A percentile compares a stretch with the other conserved stretches of the same genome.
Evolutionary conservation across 2,888 invertebrate genomes (phyloP).

Genomic region (Stenodera caucasica): DNA sequence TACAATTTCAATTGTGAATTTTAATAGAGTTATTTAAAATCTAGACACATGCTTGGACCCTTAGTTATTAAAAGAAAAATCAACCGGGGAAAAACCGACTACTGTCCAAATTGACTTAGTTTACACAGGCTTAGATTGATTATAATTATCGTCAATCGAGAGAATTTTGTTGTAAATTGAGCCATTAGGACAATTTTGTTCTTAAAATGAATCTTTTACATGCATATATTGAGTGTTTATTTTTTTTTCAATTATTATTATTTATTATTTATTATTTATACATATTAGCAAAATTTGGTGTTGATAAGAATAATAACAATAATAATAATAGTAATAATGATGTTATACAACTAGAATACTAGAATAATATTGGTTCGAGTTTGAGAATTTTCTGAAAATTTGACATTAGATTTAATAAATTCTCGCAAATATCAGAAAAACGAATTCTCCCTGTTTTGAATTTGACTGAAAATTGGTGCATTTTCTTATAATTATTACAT

Average conservation of each 20-base stretch:
- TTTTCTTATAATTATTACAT: no score
- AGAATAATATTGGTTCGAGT: constrained; percentile 4
- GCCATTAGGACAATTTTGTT: no score
- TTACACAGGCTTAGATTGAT: no score
- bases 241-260: no score
- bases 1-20: no score
- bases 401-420: not conserved
- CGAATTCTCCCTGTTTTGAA: not conserved
- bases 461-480: not conserved
- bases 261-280: no score
- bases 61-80: constrained; percentile 34
- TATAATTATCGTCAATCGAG: not conserved
- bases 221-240: not conserved
- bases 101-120: no score
- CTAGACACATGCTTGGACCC: constrained; percentile 40
- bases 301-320: not conserved
- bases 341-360: not conserved
- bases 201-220: not conserved
- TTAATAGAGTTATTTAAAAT: not conserved
- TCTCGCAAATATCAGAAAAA: not conserved
- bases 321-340: no score
- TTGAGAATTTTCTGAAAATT: not conserved
- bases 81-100: not conserved
- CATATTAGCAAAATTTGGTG: not conserved
- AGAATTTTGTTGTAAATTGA: not conserved